Conservation (phyloP, 2,888 invertebrate species). For the Tiliacea aurago region DNA sequence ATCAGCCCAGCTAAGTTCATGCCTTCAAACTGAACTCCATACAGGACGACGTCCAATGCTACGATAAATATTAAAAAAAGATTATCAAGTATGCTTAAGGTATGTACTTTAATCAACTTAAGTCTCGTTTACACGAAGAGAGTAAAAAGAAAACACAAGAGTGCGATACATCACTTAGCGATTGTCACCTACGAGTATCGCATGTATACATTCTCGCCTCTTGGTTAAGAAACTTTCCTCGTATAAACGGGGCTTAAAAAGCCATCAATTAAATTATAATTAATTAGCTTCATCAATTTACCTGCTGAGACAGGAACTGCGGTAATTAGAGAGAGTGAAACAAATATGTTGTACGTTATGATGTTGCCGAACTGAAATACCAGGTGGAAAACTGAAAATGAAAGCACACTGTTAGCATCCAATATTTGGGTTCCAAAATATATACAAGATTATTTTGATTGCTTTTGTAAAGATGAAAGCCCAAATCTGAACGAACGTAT, state of each 20-base stretch:
- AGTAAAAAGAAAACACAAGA: background rate
- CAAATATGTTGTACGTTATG: slow-evolving; percentile 98
- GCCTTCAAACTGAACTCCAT: slow-evolving; percentile 96
- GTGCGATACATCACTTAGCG: background rate
- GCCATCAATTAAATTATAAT: background rate
- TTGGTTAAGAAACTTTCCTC: background rate
- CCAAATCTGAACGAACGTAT: background rate
- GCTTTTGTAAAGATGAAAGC: background rate
- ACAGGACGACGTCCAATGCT: slow-evolving; percentile 96
- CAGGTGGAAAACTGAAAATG: slow-evolving; percentile 95
- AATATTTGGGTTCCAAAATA: background rate
- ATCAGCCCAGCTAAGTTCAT: slow-evolving; percentile 99
- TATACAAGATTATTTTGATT: background rate
- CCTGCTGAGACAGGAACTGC: slow-evolving; percentile 98
- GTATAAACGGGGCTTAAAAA: background rate
- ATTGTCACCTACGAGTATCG: too few species aligned
- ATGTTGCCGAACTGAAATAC: slow-evolving; percentile 98
- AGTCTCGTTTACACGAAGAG: background rate
- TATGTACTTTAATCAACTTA: background rate
- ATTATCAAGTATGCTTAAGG: background rate
- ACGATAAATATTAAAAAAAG: slow-evolving; percentile 58
- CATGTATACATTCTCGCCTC: background rate
- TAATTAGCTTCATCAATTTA: slow-evolving; percentile 78
- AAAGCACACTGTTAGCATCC: slow-evolving; percentile 18
- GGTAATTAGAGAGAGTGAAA: slow-evolving; percentile 97